A percentile compares a stretch with the other conserved stretches of the same genome.
These are phyloP conservation scores for Campaea margaritaria DNA, from an alignment of 2,888 invertebrate genomes.

Conservation along the genomic window DNA sequence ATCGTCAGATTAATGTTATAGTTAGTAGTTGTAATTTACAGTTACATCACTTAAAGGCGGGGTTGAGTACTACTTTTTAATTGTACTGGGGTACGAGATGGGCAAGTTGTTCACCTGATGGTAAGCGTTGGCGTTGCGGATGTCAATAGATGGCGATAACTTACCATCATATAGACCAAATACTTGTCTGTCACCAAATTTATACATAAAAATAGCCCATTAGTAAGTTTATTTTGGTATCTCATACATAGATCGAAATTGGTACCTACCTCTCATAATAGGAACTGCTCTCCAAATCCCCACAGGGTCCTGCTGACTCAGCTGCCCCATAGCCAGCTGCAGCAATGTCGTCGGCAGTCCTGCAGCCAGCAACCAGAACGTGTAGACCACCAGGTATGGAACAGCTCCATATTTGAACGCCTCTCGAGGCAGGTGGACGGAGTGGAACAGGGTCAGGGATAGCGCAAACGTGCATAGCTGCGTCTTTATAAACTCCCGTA, in stretches of 20 bases:
- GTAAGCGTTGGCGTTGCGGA: too few species aligned
- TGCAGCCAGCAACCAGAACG: slow-evolving; percentile 83
- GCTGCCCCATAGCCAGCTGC: slow-evolving; percentile 87
- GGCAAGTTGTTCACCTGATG: too few species aligned
- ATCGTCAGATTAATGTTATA: too few species aligned
- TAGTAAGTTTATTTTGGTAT: too few species aligned
- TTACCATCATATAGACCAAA: too few species aligned
- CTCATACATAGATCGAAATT: background rate
- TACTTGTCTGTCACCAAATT: too few species aligned
- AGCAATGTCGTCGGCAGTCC: slow-evolving; percentile 86
- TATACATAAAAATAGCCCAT: too few species aligned
- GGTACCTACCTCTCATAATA: slow-evolving; percentile 85
- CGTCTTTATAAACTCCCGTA: slow-evolving; percentile 69
- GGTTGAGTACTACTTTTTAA: too few species aligned
- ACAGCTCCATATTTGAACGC: slow-evolving; percentile 86
- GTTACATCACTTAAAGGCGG: too few species aligned
- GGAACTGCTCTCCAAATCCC: slow-evolving; percentile 88
- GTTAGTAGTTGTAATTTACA: too few species aligned
- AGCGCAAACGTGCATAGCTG: slow-evolving; percentile 85
- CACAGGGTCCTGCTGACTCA: slow-evolving; percentile 88
- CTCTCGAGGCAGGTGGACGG: slow-evolving; percentile 86
- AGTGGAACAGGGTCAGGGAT: slow-evolving; percentile 86
- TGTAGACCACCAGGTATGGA: slow-evolving; percentile 86
- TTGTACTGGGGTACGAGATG: too few species aligned
- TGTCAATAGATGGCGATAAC: too few species aligned